Conservation (phyloP, 2,797 vertebrate species). For the Gallinago nigripennis region DNA sequence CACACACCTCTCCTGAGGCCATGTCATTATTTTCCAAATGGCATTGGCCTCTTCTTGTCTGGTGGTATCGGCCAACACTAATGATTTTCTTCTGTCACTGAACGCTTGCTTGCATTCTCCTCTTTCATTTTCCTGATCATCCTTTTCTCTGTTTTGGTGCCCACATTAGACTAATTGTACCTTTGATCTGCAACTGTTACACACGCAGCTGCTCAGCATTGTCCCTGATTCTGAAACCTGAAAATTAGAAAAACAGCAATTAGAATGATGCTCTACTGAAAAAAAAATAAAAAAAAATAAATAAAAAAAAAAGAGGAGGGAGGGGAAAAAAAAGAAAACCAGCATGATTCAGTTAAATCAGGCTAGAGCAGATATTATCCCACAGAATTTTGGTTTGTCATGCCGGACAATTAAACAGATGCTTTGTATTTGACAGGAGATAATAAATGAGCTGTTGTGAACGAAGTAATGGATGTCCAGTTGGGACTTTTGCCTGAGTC, state of each 20-base stretch:
- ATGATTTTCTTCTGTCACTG: slow-evolving; percentile 42
- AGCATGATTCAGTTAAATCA: neutral
- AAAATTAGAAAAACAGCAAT: slow-evolving; percentile 33
- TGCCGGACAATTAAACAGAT: neutral
- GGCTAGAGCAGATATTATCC: neutral
- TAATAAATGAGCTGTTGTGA: neutral
- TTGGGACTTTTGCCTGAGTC: neutral
- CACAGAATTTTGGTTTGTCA: neutral
- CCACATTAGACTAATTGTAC: slow-evolving; percentile 52
- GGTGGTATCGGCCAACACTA: slow-evolving; percentile 21
- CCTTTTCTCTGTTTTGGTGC: slow-evolving; percentile 51
- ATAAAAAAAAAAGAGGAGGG: neutral
- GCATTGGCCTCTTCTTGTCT: slow-evolving; percentile 36
- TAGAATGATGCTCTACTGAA: neutral
- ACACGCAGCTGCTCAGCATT: slow-evolving; percentile 32
- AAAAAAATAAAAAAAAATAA: neutral
- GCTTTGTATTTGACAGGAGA: neutral
- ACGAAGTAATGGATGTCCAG: neutral
- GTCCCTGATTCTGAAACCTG: neutral
- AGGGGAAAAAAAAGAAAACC: neutral
- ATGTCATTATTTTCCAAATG: slow-evolving; percentile 63
- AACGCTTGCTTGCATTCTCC: slow-evolving; percentile 14
- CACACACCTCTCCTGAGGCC: slow-evolving; percentile 59
- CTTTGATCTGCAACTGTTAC: slow-evolving; percentile 51
- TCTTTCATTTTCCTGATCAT: slow-evolving; percentile 55